Conservation (phyloP, 2,888 invertebrate species). For the Tridacna crocea region DNA sequence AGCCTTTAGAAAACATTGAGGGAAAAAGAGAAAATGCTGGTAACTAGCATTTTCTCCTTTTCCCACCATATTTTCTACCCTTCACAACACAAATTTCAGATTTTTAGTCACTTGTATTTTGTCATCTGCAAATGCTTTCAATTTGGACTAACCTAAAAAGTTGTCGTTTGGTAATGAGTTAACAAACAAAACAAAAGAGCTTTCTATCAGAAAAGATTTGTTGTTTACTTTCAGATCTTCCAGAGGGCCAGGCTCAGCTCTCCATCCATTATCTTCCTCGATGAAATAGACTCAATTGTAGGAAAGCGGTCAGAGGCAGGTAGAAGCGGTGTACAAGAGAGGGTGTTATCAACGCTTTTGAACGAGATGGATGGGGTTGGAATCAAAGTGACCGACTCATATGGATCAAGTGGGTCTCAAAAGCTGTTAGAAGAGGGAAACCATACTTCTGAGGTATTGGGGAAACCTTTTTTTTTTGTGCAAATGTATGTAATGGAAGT, state of each 20-base stretch:
- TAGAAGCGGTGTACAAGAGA: slow-evolving; percentile 86
- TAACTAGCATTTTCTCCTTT: background rate
- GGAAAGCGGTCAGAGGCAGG: slow-evolving; percentile 80
- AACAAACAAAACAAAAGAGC: no score
- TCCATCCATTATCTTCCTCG: slow-evolving; percentile 88
- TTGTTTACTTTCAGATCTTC: slow-evolving; percentile 6
- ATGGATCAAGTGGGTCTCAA: slow-evolving; percentile 41
- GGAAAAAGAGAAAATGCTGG: background rate
- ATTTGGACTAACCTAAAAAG: no score
- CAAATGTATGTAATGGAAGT: no score
- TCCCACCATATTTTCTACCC: background rate
- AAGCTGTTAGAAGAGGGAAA: slow-evolving; percentile 81
- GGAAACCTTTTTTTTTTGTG: no score
- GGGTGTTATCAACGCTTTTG: slow-evolving; percentile 87
- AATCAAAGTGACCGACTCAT: slow-evolving; percentile 71
- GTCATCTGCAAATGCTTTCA: no score
- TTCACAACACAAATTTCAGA: no score
- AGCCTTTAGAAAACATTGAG: background rate
- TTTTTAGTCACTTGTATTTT: no score
- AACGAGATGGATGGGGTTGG: slow-evolving; percentile 89
- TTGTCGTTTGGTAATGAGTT: no score
- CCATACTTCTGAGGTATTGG: slow-evolving; percentile 78
- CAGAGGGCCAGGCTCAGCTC: slow-evolving; percentile 86
- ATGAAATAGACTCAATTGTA: slow-evolving; percentile 87
- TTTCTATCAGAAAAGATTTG: no score